Conservation (phyloP, 2,888 invertebrate species). For the Tachystola acroxantha region DNA sequence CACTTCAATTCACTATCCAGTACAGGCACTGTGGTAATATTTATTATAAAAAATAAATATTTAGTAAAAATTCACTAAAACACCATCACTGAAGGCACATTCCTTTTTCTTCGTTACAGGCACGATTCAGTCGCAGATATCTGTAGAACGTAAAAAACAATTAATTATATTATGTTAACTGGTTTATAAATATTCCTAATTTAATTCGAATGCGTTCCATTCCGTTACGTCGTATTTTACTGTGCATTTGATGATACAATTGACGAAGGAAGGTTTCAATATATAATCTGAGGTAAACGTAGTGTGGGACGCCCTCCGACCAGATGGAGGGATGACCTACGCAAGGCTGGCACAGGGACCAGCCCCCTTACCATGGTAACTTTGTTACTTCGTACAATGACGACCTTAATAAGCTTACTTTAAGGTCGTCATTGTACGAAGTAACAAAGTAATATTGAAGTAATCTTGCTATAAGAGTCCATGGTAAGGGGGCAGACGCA, state of each 20-base stretch:
- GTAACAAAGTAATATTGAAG: no score
- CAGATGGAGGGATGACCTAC: no score
- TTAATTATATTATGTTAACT: conserved; percentile 1
- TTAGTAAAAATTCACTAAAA: conserved; percentile 27
- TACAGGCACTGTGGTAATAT: conserved; percentile 32
- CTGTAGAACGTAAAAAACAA: conserved; percentile 35
- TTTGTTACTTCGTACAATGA: no score
- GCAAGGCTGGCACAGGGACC: no score
- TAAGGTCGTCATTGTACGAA: no score
- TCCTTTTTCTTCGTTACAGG: conserved; percentile 43
- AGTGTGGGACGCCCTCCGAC: no score
- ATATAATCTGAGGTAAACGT: no score
- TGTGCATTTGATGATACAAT: conserved; percentile 7
- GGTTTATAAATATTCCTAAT: not conserved
- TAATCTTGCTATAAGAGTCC: no score
- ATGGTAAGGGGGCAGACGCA: no score
- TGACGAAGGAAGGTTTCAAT: no score
- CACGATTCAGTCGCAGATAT: conserved; percentile 48
- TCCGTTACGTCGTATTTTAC: not conserved
- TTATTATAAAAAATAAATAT: conserved; percentile 30
- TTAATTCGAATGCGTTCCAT: conserved; percentile 10
- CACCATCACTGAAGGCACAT: conserved; percentile 68
- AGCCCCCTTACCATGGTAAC: no score
- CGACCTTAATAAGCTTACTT: no score
- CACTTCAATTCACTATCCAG: conserved; percentile 21